Evolutionary conservation across 2,113 vertebrate genomes (phyloP), one percentile per base, ranked within the genome.

Genomic region (Osmerus eperlanus): DNA sequence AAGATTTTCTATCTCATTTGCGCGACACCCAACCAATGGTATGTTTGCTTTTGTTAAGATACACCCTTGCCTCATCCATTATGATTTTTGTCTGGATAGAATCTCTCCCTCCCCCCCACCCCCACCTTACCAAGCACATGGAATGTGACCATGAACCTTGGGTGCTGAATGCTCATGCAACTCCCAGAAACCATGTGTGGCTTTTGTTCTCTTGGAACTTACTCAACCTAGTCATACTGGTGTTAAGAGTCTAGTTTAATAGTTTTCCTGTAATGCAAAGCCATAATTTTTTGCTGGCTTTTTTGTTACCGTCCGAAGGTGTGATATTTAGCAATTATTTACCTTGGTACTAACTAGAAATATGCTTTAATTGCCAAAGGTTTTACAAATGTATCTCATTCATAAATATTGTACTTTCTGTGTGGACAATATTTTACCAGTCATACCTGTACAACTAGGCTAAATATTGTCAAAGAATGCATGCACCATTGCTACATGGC

Each of bases 1-100:
- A 96, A 93, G 95, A 87, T 96, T 96, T 96, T 96, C 95, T 95
- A 94, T 96, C 94, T 95, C 95, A 95, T 96, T 95, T 95, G 95
- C 94, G 94, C 94, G 94, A 95, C 95, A 96, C 93, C 95, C 95
- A 93, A 96, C 94, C 94, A 96, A 96, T 96, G 95, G 95, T 96
- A 96, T 90, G 95, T 96, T 95, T 95, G 91, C 87, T 92, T 95
- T 95, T 91, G 89, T 96, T 94, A 87, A 89, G 76, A 89, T 91
- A 88, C 84, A 91, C 88, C 89, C 87, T 91, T 89, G 86, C 88
- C 89, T 92, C 90, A 90, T 90, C 83, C 87, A 81, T 88, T 84
- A 89, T 65, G 83, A 78, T 86, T 89, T 89, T 89, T 83, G 82
- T 91, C 89, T 4, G 86, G 80, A 78, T 92, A 88, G 85, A 72